A percentile compares a stretch with the other conserved stretches of the same genome.
These are phyloP conservation scores for Lampris incognitus DNA, from an alignment of 2,113 vertebrate genomes.

Conservation along the genomic window DNA sequence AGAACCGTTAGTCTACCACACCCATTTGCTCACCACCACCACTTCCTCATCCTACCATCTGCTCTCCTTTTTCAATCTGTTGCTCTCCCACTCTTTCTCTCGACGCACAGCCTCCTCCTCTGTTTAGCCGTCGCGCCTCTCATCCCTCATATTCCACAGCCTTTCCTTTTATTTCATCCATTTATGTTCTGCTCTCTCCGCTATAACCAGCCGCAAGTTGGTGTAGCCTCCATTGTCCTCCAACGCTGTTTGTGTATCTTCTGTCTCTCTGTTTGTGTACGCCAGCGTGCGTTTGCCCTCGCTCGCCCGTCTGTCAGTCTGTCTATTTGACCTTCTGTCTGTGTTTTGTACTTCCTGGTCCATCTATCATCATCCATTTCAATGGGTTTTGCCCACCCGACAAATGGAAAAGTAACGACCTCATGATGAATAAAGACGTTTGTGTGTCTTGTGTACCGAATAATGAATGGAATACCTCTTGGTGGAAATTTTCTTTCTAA, in stretches of 20 bases:
- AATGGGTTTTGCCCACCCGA: background rate
- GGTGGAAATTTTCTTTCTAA: background rate
- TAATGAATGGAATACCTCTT: background rate
- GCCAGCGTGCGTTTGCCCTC: background rate
- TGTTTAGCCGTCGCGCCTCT: background rate
- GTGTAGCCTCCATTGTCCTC: background rate
- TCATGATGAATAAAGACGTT: background rate
- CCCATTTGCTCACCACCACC: conserved; percentile 57
- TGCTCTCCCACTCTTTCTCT: conserved; percentile 44
- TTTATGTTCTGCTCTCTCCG: background rate
- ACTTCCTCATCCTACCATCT: conserved; percentile 65
- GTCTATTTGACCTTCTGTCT: background rate
- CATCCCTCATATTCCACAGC: conserved; percentile 10
- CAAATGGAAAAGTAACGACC: conserved; percentile 16
- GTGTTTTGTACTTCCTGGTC: conserved; percentile 14
- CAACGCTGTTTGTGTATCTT: conserved; percentile 2
- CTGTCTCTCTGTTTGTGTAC: background rate
- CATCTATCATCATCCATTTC: conserved; percentile 23
- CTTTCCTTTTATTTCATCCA: conserved; percentile 7
- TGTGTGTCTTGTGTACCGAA: too few species aligned
- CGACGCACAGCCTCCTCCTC: conserved; percentile 37
- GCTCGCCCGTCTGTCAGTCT: conserved; percentile 27
- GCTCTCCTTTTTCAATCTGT: conserved; percentile 25
- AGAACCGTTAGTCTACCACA: conserved; percentile 51
- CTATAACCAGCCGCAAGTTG: background rate